A percentile compares a stretch with the other conserved stretches of the same genome.
Evolutionary conservation across 30 jellyfish, hydroid and myxozoan genomes (phyloP).

Genomic region (Turritopsis dohrnii): DNA sequence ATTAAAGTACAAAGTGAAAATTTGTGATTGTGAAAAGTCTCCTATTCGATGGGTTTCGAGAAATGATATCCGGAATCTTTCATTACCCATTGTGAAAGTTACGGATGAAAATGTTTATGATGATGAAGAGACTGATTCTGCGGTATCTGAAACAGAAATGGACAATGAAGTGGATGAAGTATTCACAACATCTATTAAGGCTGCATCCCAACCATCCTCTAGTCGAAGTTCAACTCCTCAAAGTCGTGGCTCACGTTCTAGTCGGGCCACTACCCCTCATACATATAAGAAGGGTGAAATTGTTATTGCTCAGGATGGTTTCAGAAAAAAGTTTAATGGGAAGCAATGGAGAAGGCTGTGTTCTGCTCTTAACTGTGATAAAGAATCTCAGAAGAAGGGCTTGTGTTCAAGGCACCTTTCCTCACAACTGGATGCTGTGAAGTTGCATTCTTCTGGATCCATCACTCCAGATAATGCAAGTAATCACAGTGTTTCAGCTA

Average conservation of each 20-base stretch:
- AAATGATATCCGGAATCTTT: conserved; percentile 64
- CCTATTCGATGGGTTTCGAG: conserved; percentile 77
- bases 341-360: conserved; percentile 95
- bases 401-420: conserved; percentile 92
- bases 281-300: conserved; percentile 79
- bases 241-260: conserved; percentile 90
- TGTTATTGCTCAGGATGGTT: conserved; percentile 82
- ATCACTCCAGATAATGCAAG: conserved; percentile 45
- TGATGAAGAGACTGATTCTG: conserved; percentile 90
- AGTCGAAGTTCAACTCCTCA: conserved; percentile 98
- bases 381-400: conserved; percentile 94
- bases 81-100: conserved; percentile 36
- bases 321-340: conserved; percentile 89
- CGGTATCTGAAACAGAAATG: conserved; percentile 85
- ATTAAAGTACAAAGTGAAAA: conserved; percentile 58
- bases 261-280: conserved; percentile 95
- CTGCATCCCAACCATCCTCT: conserved; percentile 56
- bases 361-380: conserved; percentile 71
- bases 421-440: conserved; percentile 42
- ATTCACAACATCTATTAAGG: conserved; percentile 44
- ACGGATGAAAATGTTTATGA: conserved; percentile 17
- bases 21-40: conserved; percentile 40
- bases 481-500: conserved; percentile 30
- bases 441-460: conserved; percentile 39
- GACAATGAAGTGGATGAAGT: conserved; percentile 92